These are phyloP conservation scores for Druon quercuslanigerum DNA, from an alignment of 1,140 invertebrate species.

Conservation along the genomic window DNA sequence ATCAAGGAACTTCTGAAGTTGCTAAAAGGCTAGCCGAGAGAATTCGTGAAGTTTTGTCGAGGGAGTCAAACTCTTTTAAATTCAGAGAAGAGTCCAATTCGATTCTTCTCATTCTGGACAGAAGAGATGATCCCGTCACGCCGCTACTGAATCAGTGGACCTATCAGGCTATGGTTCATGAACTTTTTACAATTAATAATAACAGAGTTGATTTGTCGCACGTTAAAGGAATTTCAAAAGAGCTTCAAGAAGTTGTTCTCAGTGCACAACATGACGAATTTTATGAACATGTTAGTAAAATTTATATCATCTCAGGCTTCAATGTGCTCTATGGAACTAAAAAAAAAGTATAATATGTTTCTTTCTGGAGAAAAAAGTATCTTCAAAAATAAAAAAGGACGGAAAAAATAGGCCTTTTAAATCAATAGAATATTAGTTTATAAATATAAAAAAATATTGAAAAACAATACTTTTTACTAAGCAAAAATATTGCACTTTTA, in stretches of 20 bases:
- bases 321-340: too few species aligned
- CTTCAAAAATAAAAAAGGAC: not conserved
- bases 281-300: constrained; percentile 87
- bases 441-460: constrained; percentile 27
- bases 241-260: constrained; percentile 94
- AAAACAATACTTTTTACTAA: constrained; percentile 39
- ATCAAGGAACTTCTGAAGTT: constrained; percentile 91
- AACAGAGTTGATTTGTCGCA: constrained; percentile 94
- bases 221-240: constrained; percentile 89
- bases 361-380: too few species aligned
- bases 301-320: constrained; percentile 35
- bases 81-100: constrained; percentile 87
- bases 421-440: not conserved
- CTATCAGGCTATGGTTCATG: constrained; percentile 99
- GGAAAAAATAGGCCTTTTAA: constrained; percentile 12
- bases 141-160: constrained; percentile 99
- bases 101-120: constrained; percentile 91
- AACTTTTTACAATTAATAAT: constrained; percentile 95
- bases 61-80: constrained; percentile 92
- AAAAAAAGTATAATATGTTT: too few species aligned
- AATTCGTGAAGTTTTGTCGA: constrained; percentile 87
- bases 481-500: too few species aligned
- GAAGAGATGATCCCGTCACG: constrained; percentile 95
- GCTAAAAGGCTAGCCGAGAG: constrained; percentile 91
- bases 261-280: constrained; percentile 98